Percentiles rank a stretch among this genome's conserved stretches.
Evolutionary conservation across 2,797 vertebrate species (phyloP).

Genomic region (Poeciliopsis presidionis): DNA sequence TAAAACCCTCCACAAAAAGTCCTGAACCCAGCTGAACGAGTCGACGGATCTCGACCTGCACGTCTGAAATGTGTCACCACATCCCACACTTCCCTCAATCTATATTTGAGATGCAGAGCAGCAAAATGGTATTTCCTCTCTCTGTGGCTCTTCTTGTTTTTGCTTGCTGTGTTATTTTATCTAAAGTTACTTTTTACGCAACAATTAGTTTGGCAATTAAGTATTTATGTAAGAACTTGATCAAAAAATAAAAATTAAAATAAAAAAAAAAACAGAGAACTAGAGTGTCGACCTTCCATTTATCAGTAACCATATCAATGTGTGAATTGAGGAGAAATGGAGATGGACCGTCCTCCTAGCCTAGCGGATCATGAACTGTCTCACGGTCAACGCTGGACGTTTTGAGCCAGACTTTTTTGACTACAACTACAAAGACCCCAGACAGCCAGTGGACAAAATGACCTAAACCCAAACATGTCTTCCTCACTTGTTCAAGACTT

Average conservation of each 20-base stretch:
- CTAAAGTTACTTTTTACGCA: not conserved
- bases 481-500: slow-evolving; percentile 3
- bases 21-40: not conserved
- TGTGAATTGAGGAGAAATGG: not conserved
- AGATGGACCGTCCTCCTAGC: not conserved
- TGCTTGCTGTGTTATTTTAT: not conserved
- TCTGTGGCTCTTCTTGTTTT: not conserved
- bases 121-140: not conserved
- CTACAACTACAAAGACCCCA: not conserved
- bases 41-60: not conserved
- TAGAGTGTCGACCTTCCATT: not conserved
- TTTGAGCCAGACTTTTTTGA: not conserved
- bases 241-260: too few species aligned
- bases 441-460: not conserved
- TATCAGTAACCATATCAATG: not conserved
- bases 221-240: not conserved
- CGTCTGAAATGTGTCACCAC: not conserved
- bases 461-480: not conserved
- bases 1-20: not conserved
- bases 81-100: not conserved
- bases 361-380: not conserved
- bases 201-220: not conserved
- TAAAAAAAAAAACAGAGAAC: not conserved
- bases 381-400: not conserved
- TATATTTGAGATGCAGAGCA: not conserved